A percentile compares a stretch with the other conserved stretches of the same genome.
Conservation (phyloP, 1,140 invertebrate genomes). For the Scaptomyza pallida region DNA sequence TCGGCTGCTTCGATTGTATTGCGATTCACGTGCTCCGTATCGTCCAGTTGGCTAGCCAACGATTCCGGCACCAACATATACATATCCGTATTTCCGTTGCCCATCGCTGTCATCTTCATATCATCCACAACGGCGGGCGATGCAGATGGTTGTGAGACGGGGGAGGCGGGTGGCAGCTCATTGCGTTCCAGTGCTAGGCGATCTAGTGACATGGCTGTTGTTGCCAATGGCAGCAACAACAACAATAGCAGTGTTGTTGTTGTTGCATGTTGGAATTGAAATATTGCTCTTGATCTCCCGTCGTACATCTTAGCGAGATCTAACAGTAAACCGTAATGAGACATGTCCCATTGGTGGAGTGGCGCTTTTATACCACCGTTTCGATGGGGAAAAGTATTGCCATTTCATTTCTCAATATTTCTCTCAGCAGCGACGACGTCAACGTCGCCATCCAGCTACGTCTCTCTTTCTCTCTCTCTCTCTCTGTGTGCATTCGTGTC, state of each 20-base stretch:
- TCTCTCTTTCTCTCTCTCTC: constrained; percentile 17
- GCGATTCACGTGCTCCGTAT: constrained; percentile 63
- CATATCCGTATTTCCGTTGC: constrained; percentile 64
- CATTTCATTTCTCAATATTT: constrained; percentile 81
- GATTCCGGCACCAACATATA: constrained; percentile 72
- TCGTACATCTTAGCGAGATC: constrained; percentile 83
- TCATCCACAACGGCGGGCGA: constrained; percentile 61
- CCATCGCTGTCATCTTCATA: constrained; percentile 64
- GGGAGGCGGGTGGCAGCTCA: constrained; percentile 47
- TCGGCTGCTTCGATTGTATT: constrained; percentile 68
- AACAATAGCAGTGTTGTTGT: too few relatives aligned
- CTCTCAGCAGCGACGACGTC: constrained; percentile 45
- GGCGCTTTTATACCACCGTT: constrained; percentile 81
- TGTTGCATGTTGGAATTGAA: constrained; percentile 5
- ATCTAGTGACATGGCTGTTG: constrained; percentile 69
- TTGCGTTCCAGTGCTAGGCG: constrained; percentile 73
- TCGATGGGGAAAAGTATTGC: constrained; percentile 80
- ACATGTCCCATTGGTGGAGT: constrained; percentile 81
- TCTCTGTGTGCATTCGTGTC: constrained; percentile 41
- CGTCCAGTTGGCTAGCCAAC: constrained; percentile 64
- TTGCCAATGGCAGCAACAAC: too few relatives aligned
- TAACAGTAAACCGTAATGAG: constrained; percentile 83
- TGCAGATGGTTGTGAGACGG: neutral
- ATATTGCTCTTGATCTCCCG: constrained; percentile 70
- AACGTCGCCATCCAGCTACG: neutral